phyloP scores from a whole-genome alignment of 2,113 vertebrate genomes.

The Gymnarchus niloticus region DNA sequence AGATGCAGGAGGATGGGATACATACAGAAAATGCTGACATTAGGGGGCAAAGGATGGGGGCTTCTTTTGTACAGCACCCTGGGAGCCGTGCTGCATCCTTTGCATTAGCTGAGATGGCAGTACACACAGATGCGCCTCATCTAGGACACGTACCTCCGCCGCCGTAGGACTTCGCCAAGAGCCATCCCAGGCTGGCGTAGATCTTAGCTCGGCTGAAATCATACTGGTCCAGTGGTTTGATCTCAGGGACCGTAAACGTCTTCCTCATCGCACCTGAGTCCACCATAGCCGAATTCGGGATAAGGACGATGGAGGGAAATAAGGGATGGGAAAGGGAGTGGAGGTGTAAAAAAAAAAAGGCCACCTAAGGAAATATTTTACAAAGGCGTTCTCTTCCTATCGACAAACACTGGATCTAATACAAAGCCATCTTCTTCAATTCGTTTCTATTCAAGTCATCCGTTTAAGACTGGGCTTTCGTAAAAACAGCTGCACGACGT shows the following conservation, averaged over 20 bases:
- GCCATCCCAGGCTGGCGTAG: slow-evolving; percentile 77
- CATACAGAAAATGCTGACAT: not conserved
- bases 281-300: slow-evolving; percentile 62
- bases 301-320: slow-evolving; percentile 33
- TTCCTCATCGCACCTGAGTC: slow-evolving; percentile 68
- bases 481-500: not conserved
- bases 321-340: slow-evolving; percentile 19
- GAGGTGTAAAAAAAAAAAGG: not conserved
- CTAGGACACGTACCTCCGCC: slow-evolving; percentile 63
- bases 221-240: slow-evolving; percentile 81
- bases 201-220: slow-evolving; percentile 74
- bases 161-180: slow-evolving; percentile 71
- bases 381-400: not conserved
- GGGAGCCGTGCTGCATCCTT: not conserved
- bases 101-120: not conserved
- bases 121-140: not conserved
- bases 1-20: no score
- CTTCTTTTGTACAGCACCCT: not conserved
- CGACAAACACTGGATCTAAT: not conserved
- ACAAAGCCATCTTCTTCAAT: not conserved
- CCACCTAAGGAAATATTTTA: not conserved
- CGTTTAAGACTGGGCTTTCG: not conserved
- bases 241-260: slow-evolving; percentile 75
- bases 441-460: not conserved
- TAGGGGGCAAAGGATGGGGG: not conserved